phyloP scores from a whole-genome alignment of 2,113 vertebrate species.

The Tor tambroides region DNA sequence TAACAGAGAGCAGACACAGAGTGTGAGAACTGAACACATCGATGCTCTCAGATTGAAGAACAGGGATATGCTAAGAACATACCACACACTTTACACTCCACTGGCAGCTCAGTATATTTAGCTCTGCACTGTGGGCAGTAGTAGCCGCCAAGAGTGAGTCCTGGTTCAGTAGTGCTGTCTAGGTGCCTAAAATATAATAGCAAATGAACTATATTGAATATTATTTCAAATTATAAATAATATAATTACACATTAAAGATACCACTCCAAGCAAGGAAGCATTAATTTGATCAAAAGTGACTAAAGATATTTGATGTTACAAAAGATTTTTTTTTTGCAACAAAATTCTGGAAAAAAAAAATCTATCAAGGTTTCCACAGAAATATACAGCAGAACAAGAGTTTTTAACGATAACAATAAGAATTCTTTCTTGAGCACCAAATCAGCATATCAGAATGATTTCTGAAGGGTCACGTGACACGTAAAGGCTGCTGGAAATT shows the following conservation, averaged over 20 bases:
- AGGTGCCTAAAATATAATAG: slow-evolving; percentile 77
- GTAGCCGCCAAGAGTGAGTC: slow-evolving; percentile 89
- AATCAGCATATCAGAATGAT: not conserved
- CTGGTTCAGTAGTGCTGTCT: slow-evolving; percentile 78
- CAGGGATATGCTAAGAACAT: slow-evolving; percentile 59
- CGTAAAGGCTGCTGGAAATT: not conserved
- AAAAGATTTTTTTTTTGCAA: too few relatives aligned
- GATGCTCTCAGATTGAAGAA: not conserved
- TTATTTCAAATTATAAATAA: not conserved
- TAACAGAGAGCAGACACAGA: slow-evolving; percentile 2
- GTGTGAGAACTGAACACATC: not conserved
- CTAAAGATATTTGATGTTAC: too few relatives aligned
- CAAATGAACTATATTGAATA: not conserved
- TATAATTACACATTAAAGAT: not conserved
- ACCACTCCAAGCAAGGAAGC: too few relatives aligned
- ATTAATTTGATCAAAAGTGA: too few relatives aligned
- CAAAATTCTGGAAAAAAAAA: too few relatives aligned
- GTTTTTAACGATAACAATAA: too few relatives aligned
- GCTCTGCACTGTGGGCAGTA: slow-evolving; percentile 95
- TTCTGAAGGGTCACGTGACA: not conserved
- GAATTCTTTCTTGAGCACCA: not conserved
- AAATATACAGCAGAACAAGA: not conserved
- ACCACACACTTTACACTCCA: slow-evolving; percentile 99
- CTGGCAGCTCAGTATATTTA: slow-evolving; percentile 94
- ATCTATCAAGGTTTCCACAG: not conserved